Evolutionary conservation across 37 sponge, comb jelly and placozoan genomes (phyloP).

Genomic region (Cliona cf. orientalis): DNA sequence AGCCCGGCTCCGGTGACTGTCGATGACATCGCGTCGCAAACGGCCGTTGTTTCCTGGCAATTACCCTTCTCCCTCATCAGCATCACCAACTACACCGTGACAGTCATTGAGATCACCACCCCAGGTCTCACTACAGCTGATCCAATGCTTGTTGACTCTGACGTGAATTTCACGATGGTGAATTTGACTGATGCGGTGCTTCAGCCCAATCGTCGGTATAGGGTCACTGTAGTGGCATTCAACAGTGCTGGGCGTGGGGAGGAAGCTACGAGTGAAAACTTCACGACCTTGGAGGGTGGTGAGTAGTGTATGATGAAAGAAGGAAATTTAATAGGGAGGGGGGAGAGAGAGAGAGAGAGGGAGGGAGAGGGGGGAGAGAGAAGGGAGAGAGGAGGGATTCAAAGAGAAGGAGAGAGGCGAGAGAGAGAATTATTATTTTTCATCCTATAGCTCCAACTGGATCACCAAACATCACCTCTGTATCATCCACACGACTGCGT

Average conservation of each 20-base stretch:
- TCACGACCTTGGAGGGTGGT: slow-evolving; percentile 22
- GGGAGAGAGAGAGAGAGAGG: no score
- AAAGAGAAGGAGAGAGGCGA: no score
- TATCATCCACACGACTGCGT: neutral
- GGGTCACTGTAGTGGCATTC: neutral
- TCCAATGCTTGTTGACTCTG: no score
- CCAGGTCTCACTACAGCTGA: no score
- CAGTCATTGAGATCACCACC: neutral
- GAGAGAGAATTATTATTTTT: no score
- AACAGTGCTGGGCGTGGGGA: slow-evolving; percentile 8
- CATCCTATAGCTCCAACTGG: slow-evolving; percentile 14
- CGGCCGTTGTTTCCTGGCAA: slow-evolving; percentile 1
- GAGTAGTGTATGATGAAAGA: no score
- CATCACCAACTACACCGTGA: slow-evolving; percentile 24
- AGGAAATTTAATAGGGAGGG: no score
- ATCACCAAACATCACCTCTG: neutral
- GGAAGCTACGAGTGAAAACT: neutral
- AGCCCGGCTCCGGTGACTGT: neutral
- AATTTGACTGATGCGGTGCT: neutral
- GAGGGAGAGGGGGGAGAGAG: no score
- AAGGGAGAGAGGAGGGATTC: no score
- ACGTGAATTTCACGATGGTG: neutral
- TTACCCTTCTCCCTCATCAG: slow-evolving; percentile 16
- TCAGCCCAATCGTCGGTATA: neutral
- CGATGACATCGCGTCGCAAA: neutral